A percentile compares a stretch with the other conserved stretches of the same genome.
These are phyloP conservation scores for Furnarius figulus DNA, from an alignment of 2,113 vertebrate genomes.

Conservation along the genomic window DNA sequence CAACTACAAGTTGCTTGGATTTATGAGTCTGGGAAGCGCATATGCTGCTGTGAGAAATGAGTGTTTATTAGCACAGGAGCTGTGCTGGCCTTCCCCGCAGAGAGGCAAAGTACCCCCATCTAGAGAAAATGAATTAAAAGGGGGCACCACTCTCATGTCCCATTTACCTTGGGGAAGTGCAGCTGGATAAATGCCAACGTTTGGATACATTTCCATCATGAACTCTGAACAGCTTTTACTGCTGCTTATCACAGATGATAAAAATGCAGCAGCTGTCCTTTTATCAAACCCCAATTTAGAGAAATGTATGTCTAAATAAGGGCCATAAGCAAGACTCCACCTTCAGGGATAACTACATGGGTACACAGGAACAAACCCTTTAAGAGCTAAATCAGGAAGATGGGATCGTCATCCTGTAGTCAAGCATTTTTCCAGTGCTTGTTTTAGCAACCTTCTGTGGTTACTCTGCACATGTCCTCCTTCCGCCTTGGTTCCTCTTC, in stretches of 20 bases:
- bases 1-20: constrained; percentile 39
- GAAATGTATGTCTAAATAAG: neutral
- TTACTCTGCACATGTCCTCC: neutral
- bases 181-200: constrained; percentile 7
- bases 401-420: neutral
- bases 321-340: neutral
- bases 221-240: constrained; percentile 17
- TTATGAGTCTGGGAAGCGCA: constrained; percentile 21
- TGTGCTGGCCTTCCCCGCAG: neutral
- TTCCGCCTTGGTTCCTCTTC: neutral
- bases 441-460: neutral
- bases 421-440: neutral
- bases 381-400: neutral
- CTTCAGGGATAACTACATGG: neutral
- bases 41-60: constrained; percentile 27
- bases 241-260: neutral
- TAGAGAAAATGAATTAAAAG: constrained; percentile 22
- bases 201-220: neutral
- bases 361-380: neutral
- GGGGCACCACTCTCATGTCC: neutral
- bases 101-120: neutral
- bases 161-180: constrained; percentile 41
- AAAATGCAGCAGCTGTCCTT: constrained; percentile 10
- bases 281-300: neutral
- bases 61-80: constrained; percentile 33